Evolutionary conservation across 2,888 invertebrate species (phyloP), one percentile per base, ranked within the genome.

Genomic region (Rhingia rostrata): DNA sequence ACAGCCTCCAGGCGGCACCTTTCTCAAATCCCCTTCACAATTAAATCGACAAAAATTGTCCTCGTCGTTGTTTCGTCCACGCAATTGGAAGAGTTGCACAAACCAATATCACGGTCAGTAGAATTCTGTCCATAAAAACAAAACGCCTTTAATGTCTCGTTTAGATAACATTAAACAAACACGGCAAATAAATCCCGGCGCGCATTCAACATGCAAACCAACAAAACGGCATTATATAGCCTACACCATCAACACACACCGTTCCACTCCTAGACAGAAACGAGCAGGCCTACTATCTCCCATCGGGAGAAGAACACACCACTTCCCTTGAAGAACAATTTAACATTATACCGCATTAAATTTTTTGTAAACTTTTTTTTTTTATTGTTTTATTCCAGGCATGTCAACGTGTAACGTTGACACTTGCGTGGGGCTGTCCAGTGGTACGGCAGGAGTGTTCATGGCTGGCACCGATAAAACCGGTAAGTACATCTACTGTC

Each of bases 401-500:
- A 87, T 89, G 77, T 88, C 88, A 75, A 88, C 87, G 83, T 92
- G 92, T 87, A 90, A 90, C 73, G 88, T 88, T 86, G 91, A 92
- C 88, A 91, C 91, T 87, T 92, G 92, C 88, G 90, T 92, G 75
- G 92, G 91, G 12, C 88, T 92, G 30, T 92, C 92, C 35, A 92
- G 92, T 87, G 92, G 92, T 78, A 92, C 92, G 30, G 92, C 92
- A 70, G 89, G 90, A 83, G 86, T 91, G 64, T 86, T 88, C 86
- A 86, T 88, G 75, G 81, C 88, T 72, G 86, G 88, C 77, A 86
- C 86, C 64, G 89, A 85, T 66, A 88, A 88, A 88, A 87, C 88
- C 87, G 90, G 91, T 91, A 89, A 90, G 89, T 86, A 89, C 89
- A 10, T 30, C 39, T 56, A 10, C 41, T 39, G 30, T 14, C 6